Conservation (phyloP, 2,888 invertebrate genomes). For the Pachydiplax longipennis region DNA sequence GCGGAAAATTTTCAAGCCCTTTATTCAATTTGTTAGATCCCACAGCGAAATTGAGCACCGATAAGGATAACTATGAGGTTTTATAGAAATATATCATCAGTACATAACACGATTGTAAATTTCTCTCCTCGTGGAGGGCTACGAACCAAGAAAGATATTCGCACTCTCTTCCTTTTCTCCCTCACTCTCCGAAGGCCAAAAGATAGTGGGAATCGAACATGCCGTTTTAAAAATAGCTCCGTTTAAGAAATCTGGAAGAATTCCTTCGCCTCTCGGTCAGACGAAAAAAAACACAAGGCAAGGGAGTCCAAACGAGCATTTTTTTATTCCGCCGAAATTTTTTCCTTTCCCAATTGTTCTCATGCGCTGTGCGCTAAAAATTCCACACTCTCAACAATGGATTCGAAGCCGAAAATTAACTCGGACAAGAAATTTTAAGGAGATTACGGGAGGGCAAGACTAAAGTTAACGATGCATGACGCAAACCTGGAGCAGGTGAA, state of each 20-base stretch:
- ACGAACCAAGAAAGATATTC: neutral
- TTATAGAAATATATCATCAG: too few relatives aligned
- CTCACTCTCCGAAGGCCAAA: neutral
- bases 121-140: too few relatives aligned
- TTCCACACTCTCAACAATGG: neutral
- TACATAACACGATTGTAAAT: too few relatives aligned
- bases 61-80: too few relatives aligned
- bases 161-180: neutral
- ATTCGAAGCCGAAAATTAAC: neutral
- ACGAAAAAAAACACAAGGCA: neutral
- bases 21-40: too few relatives aligned
- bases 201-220: slow-evolving; percentile 32
- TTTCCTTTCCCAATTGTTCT: neutral
- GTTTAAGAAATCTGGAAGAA: slow-evolving; percentile 33
- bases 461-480: too few relatives aligned
- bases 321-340: neutral
- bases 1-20: too few relatives aligned
- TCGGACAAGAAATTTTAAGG: too few relatives aligned
- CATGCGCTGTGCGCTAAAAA: neutral
- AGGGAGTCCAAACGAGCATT: neutral
- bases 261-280: neutral
- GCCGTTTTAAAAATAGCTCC: slow-evolving; percentile 29
- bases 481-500: too few relatives aligned
- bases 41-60: too few relatives aligned
- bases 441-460: too few relatives aligned